A percentile compares a stretch with the other conserved stretches of the same genome.
Evolutionary conservation across 2,888 invertebrate genomes (phyloP).

Genomic region (Lobophora halterata): DNA sequence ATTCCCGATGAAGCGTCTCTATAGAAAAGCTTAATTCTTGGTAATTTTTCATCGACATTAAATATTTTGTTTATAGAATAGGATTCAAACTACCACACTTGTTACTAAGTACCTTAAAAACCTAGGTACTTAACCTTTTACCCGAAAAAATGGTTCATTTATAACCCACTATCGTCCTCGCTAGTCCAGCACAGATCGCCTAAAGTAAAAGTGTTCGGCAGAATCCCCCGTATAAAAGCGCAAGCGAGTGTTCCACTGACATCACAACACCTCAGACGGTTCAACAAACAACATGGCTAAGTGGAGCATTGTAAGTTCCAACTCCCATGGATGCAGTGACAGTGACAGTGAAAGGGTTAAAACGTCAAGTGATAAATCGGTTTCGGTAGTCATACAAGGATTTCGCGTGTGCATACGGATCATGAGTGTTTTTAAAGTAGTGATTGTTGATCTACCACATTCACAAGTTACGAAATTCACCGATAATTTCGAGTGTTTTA

Average conservation of each 20-base stretch:
- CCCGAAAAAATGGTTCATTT: slow-evolving; percentile 56
- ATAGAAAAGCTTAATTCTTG: too few relatives aligned
- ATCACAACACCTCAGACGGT: slow-evolving; percentile 63
- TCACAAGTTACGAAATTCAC: slow-evolving; percentile 14
- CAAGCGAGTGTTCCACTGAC: slow-evolving; percentile 39
- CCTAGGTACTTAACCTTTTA: slow-evolving; percentile 31
- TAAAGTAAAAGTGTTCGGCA: slow-evolving; percentile 74
- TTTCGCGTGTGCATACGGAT: neutral
- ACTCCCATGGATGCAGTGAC: slow-evolving; percentile 65
- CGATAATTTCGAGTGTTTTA: slow-evolving; percentile 5
- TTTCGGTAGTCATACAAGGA: slow-evolving; percentile 6
- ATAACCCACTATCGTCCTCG: slow-evolving; percentile 66
- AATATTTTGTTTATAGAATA: too few relatives aligned
- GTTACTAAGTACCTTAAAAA: too few relatives aligned
- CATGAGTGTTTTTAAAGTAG: slow-evolving; percentile 6
- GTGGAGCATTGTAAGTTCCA: slow-evolving; percentile 72
- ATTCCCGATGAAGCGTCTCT: too few relatives aligned
- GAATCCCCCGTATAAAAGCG: slow-evolving; percentile 68
- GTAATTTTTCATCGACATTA: too few relatives aligned
- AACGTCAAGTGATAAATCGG: slow-evolving; percentile 14
- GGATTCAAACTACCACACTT: too few relatives aligned
- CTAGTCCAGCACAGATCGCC: slow-evolving; percentile 47
- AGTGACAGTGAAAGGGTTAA: slow-evolving; percentile 36
- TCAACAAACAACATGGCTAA: slow-evolving; percentile 66
- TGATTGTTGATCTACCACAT: slow-evolving; percentile 15